Evolutionary conservation across 2,797 vertebrate genomes (phyloP), one percentile per base, ranked within the genome.

Genomic region (Coranthus polyacanthus): DNA sequence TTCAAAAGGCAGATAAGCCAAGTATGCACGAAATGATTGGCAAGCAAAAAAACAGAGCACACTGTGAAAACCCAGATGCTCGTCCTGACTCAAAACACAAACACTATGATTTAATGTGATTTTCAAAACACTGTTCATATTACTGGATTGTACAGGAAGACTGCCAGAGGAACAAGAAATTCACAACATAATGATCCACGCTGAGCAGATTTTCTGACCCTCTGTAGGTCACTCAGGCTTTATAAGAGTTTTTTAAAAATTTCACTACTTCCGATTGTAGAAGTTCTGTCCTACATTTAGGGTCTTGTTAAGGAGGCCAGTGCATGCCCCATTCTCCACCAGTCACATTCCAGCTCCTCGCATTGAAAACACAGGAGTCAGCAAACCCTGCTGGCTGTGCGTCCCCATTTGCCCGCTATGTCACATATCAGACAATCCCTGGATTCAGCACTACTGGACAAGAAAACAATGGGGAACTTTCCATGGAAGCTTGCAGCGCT

Each of bases 391-490:
- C 56, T 77, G 60, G 51, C 75, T 55, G 63, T 12, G 71, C 76
- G 88, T 90, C 79, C 85, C 70, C 47, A 66, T 87, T 80, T 84
- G 86, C 71, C 78, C 47, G 37, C 74, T 42, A 56, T 84, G 89
- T 88, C 85, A 82, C 89, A 68, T 80, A 89, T 88, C 78, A 81
- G 87, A 89, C 86, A 86, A 92, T 91, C 86, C 82, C 83, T 88
- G 87, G 88, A 87, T 93, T 91, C 92, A 94, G 91, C 90, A 88
- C 52, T 86, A 87, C 89, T 83, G 61, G 56, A 79, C 75, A 56
- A 43, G 65, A 41, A 79, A 82, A 93, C 93, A 94, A 95, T 91
- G 78, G 83, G 71, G 91, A 94, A 93, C 89, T 77, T 93, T 93
- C 92, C 90, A 85, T 89, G 84, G 87, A 85, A 70, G 86, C 87